Evolutionary conservation across 2,797 vertebrate species (phyloP).

Genomic region (Sebastes itinus): DNA sequence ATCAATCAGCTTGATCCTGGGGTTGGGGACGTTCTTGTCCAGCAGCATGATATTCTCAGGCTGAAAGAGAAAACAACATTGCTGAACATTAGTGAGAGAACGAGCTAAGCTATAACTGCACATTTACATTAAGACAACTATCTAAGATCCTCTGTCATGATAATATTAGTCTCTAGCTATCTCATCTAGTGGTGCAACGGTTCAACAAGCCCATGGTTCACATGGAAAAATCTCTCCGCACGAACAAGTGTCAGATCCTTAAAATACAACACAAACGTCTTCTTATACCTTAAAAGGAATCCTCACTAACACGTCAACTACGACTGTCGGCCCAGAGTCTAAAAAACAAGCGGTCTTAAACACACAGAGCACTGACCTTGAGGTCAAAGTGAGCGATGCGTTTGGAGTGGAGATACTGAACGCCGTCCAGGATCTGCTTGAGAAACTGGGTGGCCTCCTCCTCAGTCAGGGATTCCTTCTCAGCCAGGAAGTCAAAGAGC

Average conservation of each 20-base stretch:
- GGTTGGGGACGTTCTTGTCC: constrained; percentile 93
- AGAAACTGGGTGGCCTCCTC: constrained; percentile 98
- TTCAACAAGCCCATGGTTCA: neutral
- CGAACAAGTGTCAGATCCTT: neutral
- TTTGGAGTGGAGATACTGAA: constrained; percentile 96
- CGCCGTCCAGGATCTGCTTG: constrained; percentile 97
- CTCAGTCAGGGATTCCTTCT: constrained; percentile 97
- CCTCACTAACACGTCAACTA: constrained; percentile 16
- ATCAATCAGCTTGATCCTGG: constrained; percentile 97
- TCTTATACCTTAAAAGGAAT: neutral
- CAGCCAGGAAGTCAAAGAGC: constrained; percentile 97
- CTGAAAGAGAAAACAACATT: constrained; percentile 69
- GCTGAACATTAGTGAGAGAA: neutral
- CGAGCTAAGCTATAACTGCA: neutral
- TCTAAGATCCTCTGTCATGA: neutral
- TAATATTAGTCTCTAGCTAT: neutral
- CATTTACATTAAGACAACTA: neutral
- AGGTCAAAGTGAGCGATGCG: constrained; percentile 97
- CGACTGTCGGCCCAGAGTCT: neutral
- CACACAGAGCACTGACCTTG: constrained; percentile 85
- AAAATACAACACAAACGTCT: neutral
- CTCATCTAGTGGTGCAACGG: too few relatives aligned
- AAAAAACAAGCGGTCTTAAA: neutral
- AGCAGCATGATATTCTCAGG: constrained; percentile 99
- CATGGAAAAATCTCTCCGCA: neutral